phyloP scores from a whole-genome alignment of 1,140 invertebrate genomes.

The Solenopsis invicta region DNA sequence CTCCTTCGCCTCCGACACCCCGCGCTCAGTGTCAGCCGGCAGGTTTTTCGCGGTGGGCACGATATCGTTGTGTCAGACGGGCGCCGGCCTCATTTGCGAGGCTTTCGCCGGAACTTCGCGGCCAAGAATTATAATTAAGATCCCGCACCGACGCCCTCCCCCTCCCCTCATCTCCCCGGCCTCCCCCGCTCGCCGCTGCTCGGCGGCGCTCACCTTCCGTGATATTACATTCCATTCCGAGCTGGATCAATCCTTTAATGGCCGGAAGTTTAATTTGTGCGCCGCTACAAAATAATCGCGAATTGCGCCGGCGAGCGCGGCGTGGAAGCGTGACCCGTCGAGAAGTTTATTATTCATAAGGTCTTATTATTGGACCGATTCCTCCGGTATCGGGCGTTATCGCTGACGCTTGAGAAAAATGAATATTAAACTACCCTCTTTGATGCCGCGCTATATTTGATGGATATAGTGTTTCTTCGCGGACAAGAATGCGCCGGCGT shows the following conservation, averaged over 20 bases:
- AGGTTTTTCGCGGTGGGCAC: conserved; percentile 71
- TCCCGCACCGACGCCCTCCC: conserved; percentile 71
- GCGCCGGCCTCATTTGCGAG: conserved; percentile 84
- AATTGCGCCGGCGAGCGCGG: conserved; percentile 53
- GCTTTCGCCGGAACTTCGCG: conserved; percentile 83
- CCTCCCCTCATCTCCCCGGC: neutral
- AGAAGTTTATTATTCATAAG: conserved; percentile 74
- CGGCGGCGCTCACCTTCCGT: conserved; percentile 70
- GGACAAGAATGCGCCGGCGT: conserved; percentile 6
- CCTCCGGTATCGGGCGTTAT: conserved; percentile 56
- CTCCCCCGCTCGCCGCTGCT: conserved; percentile 49
- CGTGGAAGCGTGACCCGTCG: conserved; percentile 70
- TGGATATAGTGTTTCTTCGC: conserved; percentile 43
- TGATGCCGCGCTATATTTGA: conserved; percentile 47
- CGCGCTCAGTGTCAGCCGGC: conserved; percentile 49
- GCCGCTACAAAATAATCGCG: conserved; percentile 80
- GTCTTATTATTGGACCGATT: conserved; percentile 68
- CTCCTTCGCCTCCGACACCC: conserved; percentile 25
- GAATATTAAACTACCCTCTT: conserved; percentile 60
- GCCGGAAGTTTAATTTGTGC: conserved; percentile 83
- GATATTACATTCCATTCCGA: conserved; percentile 85
- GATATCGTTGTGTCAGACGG: conserved; percentile 83
- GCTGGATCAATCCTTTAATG: conserved; percentile 85
- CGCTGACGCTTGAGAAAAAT: conserved; percentile 61
- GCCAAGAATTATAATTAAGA: conserved; percentile 86